These are phyloP conservation scores for Tipula confusa DNA, from an alignment of 2,888 invertebrate species.

Conservation along the genomic window DNA sequence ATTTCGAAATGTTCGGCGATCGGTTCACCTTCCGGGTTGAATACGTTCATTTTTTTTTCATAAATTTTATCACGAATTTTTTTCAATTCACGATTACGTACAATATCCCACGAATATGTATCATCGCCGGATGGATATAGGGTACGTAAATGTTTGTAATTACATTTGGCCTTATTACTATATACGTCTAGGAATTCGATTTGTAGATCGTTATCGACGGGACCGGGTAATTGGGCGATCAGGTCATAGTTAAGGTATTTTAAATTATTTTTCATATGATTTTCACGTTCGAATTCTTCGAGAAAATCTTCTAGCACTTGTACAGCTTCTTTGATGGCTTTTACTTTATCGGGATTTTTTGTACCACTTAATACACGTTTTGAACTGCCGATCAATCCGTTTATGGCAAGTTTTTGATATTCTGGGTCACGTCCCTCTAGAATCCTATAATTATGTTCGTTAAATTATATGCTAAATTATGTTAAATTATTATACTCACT, in stretches of 20 bases:
- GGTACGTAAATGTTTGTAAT: slow-evolving; percentile 67
- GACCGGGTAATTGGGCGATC: slow-evolving; percentile 56
- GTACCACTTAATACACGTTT: slow-evolving; percentile 70
- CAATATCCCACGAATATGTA: slow-evolving; percentile 68
- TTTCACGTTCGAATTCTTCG: slow-evolving; percentile 65
- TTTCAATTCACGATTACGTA: slow-evolving; percentile 61
- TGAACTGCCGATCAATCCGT: slow-evolving; percentile 66
- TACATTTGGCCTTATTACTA: slow-evolving; percentile 55
- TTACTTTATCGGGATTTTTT: slow-evolving; percentile 68
- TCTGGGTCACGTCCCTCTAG: slow-evolving; percentile 70
- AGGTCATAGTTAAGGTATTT: slow-evolving; percentile 61
- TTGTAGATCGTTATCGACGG: slow-evolving; percentile 50
- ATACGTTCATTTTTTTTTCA: slow-evolving; percentile 59
- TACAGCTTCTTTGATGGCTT: slow-evolving; percentile 70
- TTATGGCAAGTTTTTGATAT: slow-evolving; percentile 69
- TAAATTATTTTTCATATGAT: slow-evolving; percentile 64
- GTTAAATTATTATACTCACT: slow-evolving; percentile 42
- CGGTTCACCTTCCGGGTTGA: slow-evolving; percentile 62
- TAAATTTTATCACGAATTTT: slow-evolving; percentile 56
- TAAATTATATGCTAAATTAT: not conserved
- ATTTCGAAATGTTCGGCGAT: slow-evolving; percentile 63
- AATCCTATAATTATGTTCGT: slow-evolving; percentile 45
- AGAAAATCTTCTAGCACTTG: slow-evolving; percentile 67
- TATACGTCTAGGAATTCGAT: slow-evolving; percentile 62
- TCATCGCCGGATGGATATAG: slow-evolving; percentile 54